phyloP scores from a whole-genome alignment of 2,113 vertebrate species.

The Pangasianodon gigas region DNA sequence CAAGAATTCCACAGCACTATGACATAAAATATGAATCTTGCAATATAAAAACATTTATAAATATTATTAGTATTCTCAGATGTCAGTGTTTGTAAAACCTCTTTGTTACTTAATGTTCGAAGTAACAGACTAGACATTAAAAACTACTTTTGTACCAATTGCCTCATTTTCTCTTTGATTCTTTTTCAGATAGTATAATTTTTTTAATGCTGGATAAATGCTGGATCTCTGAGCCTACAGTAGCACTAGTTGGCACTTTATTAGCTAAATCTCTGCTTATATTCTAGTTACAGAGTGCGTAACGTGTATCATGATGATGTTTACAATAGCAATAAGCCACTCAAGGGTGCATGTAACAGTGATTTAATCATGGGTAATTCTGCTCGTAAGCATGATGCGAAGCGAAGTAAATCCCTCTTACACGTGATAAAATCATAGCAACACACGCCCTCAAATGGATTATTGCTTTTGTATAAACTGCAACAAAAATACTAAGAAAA shows the following conservation, averaged over 20 bases:
- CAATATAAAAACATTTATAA: background rate
- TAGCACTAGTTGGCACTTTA: too few relatives aligned
- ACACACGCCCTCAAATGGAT: background rate
- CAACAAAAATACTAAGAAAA: background rate
- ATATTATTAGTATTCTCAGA: background rate
- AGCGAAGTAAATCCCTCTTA: too few relatives aligned
- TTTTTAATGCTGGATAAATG: too few relatives aligned
- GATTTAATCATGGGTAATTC: background rate
- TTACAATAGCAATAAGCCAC: background rate
- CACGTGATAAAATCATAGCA: too few relatives aligned
- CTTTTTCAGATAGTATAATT: too few relatives aligned
- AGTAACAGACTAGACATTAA: too few relatives aligned
- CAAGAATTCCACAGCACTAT: background rate
- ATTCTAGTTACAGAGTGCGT: background rate
- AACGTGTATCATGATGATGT: background rate
- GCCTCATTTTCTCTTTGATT: too few relatives aligned
- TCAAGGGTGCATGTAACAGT: background rate
- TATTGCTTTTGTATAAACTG: background rate
- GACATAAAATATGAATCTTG: too few relatives aligned
- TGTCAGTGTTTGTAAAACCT: too few relatives aligned
- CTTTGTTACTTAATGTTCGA: too few relatives aligned
- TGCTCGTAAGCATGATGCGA: too few relatives aligned
- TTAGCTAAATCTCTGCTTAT: background rate
- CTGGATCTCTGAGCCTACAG: background rate
- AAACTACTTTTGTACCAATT: too few relatives aligned